Base-by-base conservation (phyloP, 2,888 invertebrate species). In the Ypsolopha scabrella region DNA sequence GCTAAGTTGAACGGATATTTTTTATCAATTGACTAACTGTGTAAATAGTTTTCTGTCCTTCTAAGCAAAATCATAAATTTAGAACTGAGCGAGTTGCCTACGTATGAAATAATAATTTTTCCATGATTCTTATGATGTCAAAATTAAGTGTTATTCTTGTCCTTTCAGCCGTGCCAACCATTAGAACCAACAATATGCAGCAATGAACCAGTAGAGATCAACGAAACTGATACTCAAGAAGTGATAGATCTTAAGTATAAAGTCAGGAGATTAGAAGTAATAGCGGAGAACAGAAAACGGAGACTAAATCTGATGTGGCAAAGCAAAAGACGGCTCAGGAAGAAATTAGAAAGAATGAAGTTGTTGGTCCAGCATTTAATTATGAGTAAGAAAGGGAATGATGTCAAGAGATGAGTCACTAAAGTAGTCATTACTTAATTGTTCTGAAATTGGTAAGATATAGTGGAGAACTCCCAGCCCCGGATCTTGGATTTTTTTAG, bases 301-400 rank as follows among this genome's bases (percentile, higher is more conserved):
- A 67, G 67, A 48, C 57, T 80, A 7, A 70, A 72, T 35, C 58
- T 70, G 0, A 68, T 80, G 70, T 74, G 76, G 74, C 76, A 75
- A 51, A 60, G 66, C 0, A 73, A 71, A 41, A 61, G 63, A 49
- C 60, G 72, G 24, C 60, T 80, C 8, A 57, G 60, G 39, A 72
- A 61, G 51, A 78, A 78, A 55, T 43, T 81, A n/a, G 67, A 70
- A 0, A 57, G 61, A 46, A 69, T 80, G 69, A 75, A 69, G 14
- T 53, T 55, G 44, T 59, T 80, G 52, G 63, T 82, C 6, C 70
- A 70, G 57, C 76, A 80, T 63, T 64, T 80, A 51, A 68, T 79
- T 7, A 72, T 64, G 53, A 60, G 64, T 54, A 73, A 69, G 53
- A 63, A 52, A 45, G 54, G 52, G 6, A 53, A 48, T n/a, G 58